A percentile compares a stretch with the other conserved stretches of the same genome.
phyloP scores from a whole-genome alignment of 2,888 invertebrate genomes.

The Baronia brevicornis region DNA sequence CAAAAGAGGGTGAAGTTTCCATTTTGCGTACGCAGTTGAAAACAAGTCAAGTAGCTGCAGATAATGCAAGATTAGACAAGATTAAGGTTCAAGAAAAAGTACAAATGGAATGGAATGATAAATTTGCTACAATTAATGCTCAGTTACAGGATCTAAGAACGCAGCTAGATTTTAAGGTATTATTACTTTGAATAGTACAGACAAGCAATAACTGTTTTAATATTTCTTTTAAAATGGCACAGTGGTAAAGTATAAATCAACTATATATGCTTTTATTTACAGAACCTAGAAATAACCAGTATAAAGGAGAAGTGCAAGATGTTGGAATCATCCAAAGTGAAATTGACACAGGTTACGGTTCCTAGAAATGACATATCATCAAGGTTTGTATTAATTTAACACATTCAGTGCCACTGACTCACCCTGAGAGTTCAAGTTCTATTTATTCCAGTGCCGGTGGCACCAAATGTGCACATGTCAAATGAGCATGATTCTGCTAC shows the following conservation, averaged over 20 bases:
- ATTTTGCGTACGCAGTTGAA: conserved; percentile 73
- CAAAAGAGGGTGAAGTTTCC: conserved; percentile 75
- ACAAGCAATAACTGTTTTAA: no score
- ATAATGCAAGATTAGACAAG: conserved; percentile 58
- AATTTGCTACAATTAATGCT: conserved; percentile 47
- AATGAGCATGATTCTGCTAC: no score
- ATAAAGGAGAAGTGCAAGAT: conserved; percentile 70
- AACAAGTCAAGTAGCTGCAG: conserved; percentile 53
- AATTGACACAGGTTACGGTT: conserved; percentile 52
- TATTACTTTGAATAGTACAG: conserved; percentile 1
- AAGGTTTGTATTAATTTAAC: no score
- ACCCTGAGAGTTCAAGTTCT: no score
- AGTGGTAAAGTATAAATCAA: no score
- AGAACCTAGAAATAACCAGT: conserved; percentile 76
- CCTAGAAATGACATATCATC: conserved; percentile 44
- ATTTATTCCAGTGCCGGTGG: no score
- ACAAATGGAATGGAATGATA: conserved; percentile 69
- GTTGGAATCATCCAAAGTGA: conserved; percentile 59
- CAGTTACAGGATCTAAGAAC: conserved; percentile 63
- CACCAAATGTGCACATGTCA: no score
- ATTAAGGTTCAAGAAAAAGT: conserved; percentile 60
- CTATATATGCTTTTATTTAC: conserved; percentile 26
- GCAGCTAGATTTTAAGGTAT: conserved; percentile 76
- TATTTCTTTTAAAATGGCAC: no score
- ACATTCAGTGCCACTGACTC: no score